A percentile compares a stretch with the other conserved stretches of the same genome.
These are phyloP conservation scores for Melopsittacus undulatus DNA, from an alignment of 2,797 vertebrate species.

Conservation along the genomic window DNA sequence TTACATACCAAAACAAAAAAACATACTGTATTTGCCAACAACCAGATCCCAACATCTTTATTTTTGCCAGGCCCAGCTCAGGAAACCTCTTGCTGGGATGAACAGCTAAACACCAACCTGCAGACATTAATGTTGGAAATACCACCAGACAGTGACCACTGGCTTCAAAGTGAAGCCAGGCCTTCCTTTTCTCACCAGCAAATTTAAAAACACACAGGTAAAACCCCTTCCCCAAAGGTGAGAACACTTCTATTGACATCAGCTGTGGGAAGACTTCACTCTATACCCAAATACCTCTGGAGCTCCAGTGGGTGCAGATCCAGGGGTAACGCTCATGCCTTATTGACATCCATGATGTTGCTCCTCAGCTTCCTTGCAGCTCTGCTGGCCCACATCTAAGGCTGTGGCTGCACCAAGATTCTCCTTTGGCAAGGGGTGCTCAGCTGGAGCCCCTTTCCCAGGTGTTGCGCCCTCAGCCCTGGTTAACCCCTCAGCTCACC, in stretches of 20 bases:
- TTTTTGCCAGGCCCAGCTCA: background rate
- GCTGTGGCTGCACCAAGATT: background rate
- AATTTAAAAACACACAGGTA: background rate
- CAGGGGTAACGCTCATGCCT: background rate
- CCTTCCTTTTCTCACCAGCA: background rate
- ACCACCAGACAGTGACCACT: rapidly evolving
- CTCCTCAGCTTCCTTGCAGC: background rate
- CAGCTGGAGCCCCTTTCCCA: rapidly evolving
- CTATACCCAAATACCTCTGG: background rate
- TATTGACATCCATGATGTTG: background rate
- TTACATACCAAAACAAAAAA: background rate
- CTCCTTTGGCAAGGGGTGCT: background rate
- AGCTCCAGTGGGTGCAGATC: background rate
- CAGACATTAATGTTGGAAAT: background rate
- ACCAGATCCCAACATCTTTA: background rate
- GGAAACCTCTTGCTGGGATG: background rate
- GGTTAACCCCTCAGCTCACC: background rate
- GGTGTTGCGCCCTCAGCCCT: background rate
- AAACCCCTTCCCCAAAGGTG: background rate
- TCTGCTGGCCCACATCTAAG: background rate
- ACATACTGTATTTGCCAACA: background rate
- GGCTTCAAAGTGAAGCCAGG: background rate
- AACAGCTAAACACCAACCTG: background rate
- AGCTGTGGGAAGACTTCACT: background rate
- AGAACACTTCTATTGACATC: background rate